phyloP scores from a whole-genome alignment of 2,797 vertebrate species.

The Onychomys leucogaster region DNA sequence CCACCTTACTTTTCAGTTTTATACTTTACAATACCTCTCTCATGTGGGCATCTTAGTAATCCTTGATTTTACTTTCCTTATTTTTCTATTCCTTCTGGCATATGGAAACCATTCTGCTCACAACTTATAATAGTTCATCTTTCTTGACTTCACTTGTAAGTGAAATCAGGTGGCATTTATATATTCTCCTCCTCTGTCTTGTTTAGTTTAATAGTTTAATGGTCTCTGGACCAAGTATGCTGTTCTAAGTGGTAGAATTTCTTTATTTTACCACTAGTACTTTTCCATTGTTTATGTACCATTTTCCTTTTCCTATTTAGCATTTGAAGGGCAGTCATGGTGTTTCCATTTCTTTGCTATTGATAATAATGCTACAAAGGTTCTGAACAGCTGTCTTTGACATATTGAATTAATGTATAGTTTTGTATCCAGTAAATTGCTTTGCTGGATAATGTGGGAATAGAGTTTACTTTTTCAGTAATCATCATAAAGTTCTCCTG shows the following conservation, averaged over 20 bases:
- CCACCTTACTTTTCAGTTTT: too few relatives aligned
- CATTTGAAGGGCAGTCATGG: neutral
- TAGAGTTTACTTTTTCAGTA: too few relatives aligned
- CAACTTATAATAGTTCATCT: neutral
- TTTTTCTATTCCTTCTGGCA: neutral
- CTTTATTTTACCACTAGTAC: neutral
- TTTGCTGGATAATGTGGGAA: too few relatives aligned
- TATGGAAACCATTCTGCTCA: neutral
- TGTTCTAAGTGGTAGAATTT: neutral
- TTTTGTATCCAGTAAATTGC: neutral
- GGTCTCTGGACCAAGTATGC: too few relatives aligned
- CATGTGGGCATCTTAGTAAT: rapidly evolving
- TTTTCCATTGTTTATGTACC: neutral
- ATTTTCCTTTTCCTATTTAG: too few relatives aligned
- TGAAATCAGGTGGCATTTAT: neutral
- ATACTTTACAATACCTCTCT: too few relatives aligned
- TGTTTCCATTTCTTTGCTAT: neutral
- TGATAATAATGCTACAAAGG: neutral
- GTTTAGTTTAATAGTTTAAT: neutral
- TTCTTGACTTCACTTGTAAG: neutral
- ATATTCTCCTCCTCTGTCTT: rapidly evolving
- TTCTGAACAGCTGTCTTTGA: neutral
- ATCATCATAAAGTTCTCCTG: neutral
- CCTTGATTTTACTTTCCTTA: rapidly evolving
- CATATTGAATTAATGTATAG: too few relatives aligned